These are phyloP conservation scores for Leuciscus idus DNA, from an alignment of 2,113 vertebrate species.

Conservation along the genomic window DNA sequence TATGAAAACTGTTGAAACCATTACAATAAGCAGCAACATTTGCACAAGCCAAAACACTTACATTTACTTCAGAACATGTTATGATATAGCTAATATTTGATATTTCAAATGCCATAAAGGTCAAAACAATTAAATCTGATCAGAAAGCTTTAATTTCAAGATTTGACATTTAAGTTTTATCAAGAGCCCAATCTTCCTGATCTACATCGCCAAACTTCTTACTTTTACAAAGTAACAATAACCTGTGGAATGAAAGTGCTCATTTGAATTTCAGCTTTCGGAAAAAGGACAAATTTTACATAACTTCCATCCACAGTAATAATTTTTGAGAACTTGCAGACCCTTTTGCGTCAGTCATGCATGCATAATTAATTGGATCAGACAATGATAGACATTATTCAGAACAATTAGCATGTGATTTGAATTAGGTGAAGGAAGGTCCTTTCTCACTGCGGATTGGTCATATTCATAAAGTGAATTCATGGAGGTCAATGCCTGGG, in stretches of 20 bases:
- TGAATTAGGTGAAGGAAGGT: constrained; percentile 48
- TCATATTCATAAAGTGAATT: constrained; percentile 18
- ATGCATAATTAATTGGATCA: constrained; percentile 54
- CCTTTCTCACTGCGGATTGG: constrained; percentile 17
- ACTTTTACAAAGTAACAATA: constrained; percentile 4
- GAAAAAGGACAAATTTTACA: constrained; percentile 51
- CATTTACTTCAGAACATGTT: too few relatives aligned
- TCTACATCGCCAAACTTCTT: background rate
- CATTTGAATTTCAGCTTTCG: constrained; percentile 33
- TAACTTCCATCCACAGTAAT: constrained; percentile 38
- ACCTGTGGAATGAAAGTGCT: background rate
- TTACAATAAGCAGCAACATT: background rate
- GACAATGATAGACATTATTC: constrained; percentile 57
- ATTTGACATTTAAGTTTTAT: background rate
- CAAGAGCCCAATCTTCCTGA: background rate
- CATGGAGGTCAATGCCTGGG: constrained; percentile 48
- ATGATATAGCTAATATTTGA: too few relatives aligned
- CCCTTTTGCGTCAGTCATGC: constrained; percentile 44
- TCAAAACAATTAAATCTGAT: background rate
- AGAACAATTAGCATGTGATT: constrained; percentile 56
- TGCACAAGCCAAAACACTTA: background rate
- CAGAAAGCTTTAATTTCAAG: background rate
- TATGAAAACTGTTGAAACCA: too few relatives aligned
- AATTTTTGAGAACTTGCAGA: constrained; percentile 39
- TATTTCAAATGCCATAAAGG: too few relatives aligned